These are phyloP conservation scores for Zaprionus obscuricornis DNA, from an alignment of 2,888 invertebrate species.

Conservation along the genomic window DNA sequence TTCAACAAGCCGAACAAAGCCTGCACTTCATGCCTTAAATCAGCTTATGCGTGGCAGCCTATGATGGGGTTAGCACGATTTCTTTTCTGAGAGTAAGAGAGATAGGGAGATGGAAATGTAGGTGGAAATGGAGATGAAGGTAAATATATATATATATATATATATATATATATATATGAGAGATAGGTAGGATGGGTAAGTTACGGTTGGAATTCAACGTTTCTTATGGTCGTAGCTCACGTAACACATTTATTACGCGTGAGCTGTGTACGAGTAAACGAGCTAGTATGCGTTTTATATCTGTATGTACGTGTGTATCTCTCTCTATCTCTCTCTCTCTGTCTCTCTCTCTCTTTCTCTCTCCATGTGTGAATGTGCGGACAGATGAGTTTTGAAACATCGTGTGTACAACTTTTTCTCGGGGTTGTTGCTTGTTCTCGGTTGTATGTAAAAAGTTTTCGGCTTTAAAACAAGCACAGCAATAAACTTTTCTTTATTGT, in stretches of 20 bases:
- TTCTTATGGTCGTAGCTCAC: conserved; percentile 37
- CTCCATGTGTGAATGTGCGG: conserved; percentile 22
- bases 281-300: conserved; percentile 24
- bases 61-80: conserved; percentile 4
- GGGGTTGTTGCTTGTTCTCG: conserved; percentile 49
- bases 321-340: no score
- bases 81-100: no score
- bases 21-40: conserved; percentile 41
- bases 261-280: no score
- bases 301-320: conserved; percentile 4
- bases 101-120: neutral
- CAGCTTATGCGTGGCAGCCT: conserved; percentile 34
- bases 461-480: conserved; percentile 40
- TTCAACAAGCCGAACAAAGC: conserved; percentile 66
- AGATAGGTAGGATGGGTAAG: no score
- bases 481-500: no score
- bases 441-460: conserved; percentile 30
- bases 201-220: no score
- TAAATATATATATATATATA: no score
- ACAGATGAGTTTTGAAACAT: conserved; percentile 54
- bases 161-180: no score
- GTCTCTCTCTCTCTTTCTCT: no score
- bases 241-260: conserved; percentile 76
- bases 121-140: no score
- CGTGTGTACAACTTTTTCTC: conserved; percentile 39